Evolutionary conservation across 2,113 vertebrate genomes (phyloP).

Genomic region (Chelonoidis abingdonii): DNA sequence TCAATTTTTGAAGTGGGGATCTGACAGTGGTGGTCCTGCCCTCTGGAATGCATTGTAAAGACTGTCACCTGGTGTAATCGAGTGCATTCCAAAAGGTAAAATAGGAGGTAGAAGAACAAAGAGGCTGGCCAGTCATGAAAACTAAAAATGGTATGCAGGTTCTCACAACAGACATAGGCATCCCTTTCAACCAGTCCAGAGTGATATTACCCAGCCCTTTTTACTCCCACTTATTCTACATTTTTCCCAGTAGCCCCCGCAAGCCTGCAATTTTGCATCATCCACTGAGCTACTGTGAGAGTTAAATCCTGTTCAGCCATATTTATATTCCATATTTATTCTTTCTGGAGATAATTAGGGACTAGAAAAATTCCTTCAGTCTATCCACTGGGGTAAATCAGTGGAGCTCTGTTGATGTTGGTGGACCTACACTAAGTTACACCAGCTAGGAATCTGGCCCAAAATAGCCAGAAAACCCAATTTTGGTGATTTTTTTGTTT

Average conservation of each 20-base stretch:
- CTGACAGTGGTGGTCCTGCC: background rate
- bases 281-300: background rate
- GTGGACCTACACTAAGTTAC: too few relatives aligned
- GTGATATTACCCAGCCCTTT: background rate
- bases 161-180: background rate
- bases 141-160: rapidly evolving
- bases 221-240: background rate
- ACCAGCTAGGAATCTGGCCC: background rate
- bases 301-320: background rate
- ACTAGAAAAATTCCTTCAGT: background rate
- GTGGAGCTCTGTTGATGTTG: too few relatives aligned
- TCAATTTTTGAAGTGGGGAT: background rate
- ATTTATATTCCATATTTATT: background rate
- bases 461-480: background rate
- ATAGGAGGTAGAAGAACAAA: background rate
- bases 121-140: background rate
- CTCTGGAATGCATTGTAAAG: background rate
- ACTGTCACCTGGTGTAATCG: background rate
- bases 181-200: background rate
- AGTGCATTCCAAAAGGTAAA: background rate
- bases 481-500: background rate
- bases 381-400: background rate
- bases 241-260: background rate
- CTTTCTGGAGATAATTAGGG: background rate
- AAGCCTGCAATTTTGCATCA: background rate